Evolutionary conservation across 1,140 invertebrate genomes (phyloP).

Genomic region (Neodiprion lecontei): DNA sequence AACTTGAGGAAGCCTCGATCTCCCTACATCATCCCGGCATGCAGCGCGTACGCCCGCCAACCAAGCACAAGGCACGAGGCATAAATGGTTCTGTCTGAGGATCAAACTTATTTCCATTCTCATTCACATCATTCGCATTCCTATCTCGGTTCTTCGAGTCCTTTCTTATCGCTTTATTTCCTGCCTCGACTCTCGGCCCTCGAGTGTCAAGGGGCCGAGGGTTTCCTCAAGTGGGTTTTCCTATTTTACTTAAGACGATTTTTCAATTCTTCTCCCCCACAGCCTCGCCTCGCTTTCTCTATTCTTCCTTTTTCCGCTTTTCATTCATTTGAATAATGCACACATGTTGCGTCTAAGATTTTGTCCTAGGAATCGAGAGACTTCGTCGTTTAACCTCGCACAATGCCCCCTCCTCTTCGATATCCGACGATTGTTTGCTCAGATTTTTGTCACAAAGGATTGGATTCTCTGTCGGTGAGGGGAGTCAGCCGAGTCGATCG

Average conservation of each 20-base stretch:
- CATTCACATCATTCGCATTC: constrained; percentile 7
- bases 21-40: too few species aligned
- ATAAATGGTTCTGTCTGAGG: constrained; percentile 5
- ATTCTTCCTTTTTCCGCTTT: too few species aligned
- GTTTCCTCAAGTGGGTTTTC: background rate
- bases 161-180: background rate
- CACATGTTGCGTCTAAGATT: too few species aligned
- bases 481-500: constrained; percentile 26
- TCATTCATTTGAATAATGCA: too few species aligned
- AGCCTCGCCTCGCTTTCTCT: too few species aligned
- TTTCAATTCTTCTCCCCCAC: too few species aligned
- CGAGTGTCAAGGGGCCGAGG: too few species aligned
- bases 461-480: background rate
- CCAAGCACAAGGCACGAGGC: background rate
- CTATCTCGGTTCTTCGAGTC: background rate
- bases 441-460: constrained; percentile 13
- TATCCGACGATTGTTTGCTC: constrained; percentile 17
- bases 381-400: constrained; percentile 19
- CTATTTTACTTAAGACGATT: background rate
- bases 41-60: too few species aligned
- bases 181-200: background rate
- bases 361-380: background rate
- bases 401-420: constrained; percentile 15
- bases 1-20: background rate
- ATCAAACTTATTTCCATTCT: constrained; percentile 7